A percentile compares a stretch with the other conserved stretches of the same genome.
phyloP scores from a whole-genome alignment of 2,888 invertebrate species.

The Mesopsocus fuscifrons region DNA sequence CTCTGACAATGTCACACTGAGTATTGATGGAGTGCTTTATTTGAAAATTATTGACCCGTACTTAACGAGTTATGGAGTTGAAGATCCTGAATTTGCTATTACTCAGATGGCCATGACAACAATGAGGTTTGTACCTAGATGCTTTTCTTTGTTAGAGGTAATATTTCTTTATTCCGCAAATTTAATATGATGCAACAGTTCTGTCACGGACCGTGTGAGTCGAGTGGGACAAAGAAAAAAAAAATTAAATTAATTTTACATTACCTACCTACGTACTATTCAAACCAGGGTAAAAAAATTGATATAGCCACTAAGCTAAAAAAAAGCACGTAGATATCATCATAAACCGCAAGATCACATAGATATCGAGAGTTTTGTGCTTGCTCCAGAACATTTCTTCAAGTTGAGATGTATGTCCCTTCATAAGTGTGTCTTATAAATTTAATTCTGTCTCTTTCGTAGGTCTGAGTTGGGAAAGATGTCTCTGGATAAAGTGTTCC shows the following conservation, averaged over 20 bases:
- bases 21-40: slow-evolving; percentile 94
- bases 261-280: too few species aligned
- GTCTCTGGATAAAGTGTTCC: slow-evolving; percentile 85
- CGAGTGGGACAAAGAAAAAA: too few species aligned
- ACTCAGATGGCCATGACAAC: slow-evolving; percentile 98
- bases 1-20: slow-evolving; percentile 87
- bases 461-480: slow-evolving; percentile 93
- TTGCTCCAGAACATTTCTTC: not conserved
- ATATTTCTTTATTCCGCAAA: too few species aligned
- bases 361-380: not conserved
- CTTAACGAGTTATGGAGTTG: slow-evolving; percentile 91
- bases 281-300: too few species aligned
- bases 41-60: slow-evolving; percentile 86
- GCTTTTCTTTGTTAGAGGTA: too few species aligned
- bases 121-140: slow-evolving; percentile 59
- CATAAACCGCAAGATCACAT: too few species aligned
- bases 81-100: slow-evolving; percentile 98
- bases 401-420: not conserved
- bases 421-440: too few species aligned
- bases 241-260: too few species aligned
- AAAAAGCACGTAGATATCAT: too few species aligned
- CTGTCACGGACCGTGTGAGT: too few species aligned
- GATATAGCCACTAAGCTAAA: too few species aligned
- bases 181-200: too few species aligned
- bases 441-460: slow-evolving; percentile 12